Evolutionary conservation across 2,797 vertebrate species (phyloP).

Genomic region (Falco concolor): DNA sequence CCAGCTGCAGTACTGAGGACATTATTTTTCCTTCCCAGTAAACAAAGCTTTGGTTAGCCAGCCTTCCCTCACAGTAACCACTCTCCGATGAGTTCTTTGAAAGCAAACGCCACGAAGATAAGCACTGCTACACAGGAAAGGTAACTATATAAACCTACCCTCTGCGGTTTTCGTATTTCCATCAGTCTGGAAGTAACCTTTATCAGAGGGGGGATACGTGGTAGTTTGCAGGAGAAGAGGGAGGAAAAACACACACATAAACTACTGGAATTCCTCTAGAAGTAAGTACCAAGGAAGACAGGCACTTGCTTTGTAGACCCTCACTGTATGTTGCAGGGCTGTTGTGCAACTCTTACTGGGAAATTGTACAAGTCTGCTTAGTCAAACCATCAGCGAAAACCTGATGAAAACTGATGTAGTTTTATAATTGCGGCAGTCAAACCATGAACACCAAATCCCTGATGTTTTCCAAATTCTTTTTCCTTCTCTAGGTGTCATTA

Average conservation of each 20-base stretch:
- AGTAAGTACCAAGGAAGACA: not conserved
- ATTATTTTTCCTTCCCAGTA: not conserved
- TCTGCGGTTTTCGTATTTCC: not conserved
- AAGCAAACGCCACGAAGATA: not conserved
- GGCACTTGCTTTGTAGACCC: not conserved
- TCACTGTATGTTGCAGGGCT: accelerated
- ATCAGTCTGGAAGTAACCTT: not conserved
- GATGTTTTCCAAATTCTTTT: conserved; percentile 7
- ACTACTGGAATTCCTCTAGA: not conserved
- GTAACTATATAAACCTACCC: not conserved
- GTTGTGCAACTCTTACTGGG: not conserved
- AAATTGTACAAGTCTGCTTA: not conserved
- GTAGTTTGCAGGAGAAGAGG: not conserved
- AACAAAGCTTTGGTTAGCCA: not conserved
- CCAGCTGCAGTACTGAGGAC: not conserved
- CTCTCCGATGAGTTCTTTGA: not conserved
- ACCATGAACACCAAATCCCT: not conserved
- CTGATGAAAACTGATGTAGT: not conserved
- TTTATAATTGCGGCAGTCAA: not conserved
- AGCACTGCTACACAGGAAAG: not conserved
- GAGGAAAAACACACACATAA: not conserved
- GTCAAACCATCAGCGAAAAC: not conserved
- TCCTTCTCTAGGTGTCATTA: conserved; percentile 52
- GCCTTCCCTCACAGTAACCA: not conserved
- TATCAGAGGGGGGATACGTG: accelerated